These are phyloP conservation scores for Streptopelia turtur DNA, from an alignment of 2,797 vertebrate genomes.

Conservation along the genomic window DNA sequence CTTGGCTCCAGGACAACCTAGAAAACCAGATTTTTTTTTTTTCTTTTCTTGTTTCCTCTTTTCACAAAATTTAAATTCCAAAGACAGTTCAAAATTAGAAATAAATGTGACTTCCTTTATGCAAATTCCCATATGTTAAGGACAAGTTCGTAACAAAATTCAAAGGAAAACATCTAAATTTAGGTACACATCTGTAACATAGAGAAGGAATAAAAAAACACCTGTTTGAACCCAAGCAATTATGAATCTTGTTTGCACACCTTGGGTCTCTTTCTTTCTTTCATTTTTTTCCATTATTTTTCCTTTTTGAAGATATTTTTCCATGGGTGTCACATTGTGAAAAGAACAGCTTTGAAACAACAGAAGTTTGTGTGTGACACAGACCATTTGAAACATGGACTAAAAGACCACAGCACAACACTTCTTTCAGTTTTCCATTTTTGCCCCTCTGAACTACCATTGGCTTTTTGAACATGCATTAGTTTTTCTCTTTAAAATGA, in stretches of 20 bases:
- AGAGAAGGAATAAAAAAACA: background rate
- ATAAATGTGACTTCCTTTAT: background rate
- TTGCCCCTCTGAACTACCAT: background rate
- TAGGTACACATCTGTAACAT: background rate
- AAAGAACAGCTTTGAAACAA: background rate
- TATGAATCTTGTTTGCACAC: background rate
- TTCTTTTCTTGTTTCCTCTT: background rate
- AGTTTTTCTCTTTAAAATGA: background rate
- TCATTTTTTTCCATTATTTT: background rate
- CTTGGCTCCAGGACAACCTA: constrained; percentile 95
- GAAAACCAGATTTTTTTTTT: background rate
- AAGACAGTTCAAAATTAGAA: background rate
- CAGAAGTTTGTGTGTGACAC: background rate
- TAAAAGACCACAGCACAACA: background rate
- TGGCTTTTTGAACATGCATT: background rate
- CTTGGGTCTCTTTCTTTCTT: background rate
- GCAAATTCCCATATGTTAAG: background rate
- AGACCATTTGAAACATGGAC: fast-evolving
- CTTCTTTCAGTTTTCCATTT: background rate
- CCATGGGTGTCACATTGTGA: background rate
- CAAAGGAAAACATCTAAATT: background rate
- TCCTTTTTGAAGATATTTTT: background rate
- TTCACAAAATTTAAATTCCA: background rate
- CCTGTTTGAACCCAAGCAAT: background rate
- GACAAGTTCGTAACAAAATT: background rate